Conservation (phyloP, 2,888 invertebrate genomes). For the Pollenia griseotomentosa region DNA sequence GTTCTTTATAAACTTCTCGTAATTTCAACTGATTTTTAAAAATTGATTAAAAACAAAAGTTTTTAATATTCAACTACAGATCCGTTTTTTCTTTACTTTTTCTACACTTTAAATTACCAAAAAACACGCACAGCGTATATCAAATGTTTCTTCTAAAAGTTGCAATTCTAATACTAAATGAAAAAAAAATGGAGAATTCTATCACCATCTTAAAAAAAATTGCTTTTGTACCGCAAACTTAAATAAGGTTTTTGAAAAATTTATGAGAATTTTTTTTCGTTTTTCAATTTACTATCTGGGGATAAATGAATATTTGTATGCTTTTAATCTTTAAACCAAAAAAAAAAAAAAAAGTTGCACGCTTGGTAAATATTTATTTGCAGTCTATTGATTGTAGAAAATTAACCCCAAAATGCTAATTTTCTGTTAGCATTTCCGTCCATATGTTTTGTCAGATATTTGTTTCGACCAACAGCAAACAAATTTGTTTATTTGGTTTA, state of each 20-base stretch:
- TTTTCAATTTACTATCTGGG: not conserved
- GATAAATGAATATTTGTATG: not conserved
- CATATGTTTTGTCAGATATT: not conserved
- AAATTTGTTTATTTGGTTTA: slow-evolving; percentile 59
- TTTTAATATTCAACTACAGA: not conserved
- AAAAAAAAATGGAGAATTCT: slow-evolving; percentile 3
- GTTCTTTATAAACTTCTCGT: not conserved
- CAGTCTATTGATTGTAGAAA: slow-evolving; percentile 17
- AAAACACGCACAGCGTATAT: slow-evolving; percentile 44
- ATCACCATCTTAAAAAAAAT: slow-evolving; percentile 4
- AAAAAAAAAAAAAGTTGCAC: slow-evolving; percentile 2
- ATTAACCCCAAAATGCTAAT: slow-evolving; percentile 7
- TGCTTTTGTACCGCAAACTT: not conserved
- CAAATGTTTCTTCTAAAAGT: not conserved
- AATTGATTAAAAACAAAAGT: slow-evolving; percentile 23
- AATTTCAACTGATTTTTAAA: slow-evolving; percentile 4
- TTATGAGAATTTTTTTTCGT: slow-evolving; percentile 13
- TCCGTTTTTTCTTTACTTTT: not conserved
- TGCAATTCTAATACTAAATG: not conserved
- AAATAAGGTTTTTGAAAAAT: not conserved
- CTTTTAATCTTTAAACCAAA: not conserved
- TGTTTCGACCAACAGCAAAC: slow-evolving; percentile 4
- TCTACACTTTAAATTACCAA: slow-evolving; percentile 31
- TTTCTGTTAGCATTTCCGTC: not conserved
- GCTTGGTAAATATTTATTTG: slow-evolving; percentile 21